These are phyloP conservation scores for Syngnathus acus DNA, from an alignment of 2,797 vertebrate genomes.

Conservation along the genomic window DNA sequence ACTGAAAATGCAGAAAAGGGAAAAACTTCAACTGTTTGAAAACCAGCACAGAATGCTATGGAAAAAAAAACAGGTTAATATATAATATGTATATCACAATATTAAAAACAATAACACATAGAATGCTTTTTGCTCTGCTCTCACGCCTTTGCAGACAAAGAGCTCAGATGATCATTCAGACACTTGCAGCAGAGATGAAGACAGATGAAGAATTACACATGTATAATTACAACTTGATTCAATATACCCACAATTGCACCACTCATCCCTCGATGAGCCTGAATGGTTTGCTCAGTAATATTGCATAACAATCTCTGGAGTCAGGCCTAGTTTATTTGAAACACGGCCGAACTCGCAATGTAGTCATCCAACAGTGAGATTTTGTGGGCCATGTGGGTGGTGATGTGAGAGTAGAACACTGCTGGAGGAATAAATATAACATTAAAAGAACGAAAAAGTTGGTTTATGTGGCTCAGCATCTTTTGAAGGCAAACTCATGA, in stretches of 20 bases:
- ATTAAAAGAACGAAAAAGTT: background rate
- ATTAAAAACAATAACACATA: conserved; percentile 16
- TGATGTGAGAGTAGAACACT: background rate
- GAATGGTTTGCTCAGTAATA: conserved; percentile 26
- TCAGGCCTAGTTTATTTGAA: conserved; percentile 16
- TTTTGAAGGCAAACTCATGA: conserved; percentile 8
- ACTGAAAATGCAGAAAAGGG: no score
- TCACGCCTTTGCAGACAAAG: background rate
- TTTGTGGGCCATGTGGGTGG: background rate
- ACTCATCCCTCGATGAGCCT: conserved; percentile 25
- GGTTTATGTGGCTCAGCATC: conserved; percentile 4
- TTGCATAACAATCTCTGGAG: conserved; percentile 18
- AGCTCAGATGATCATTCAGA: conserved; percentile 19
- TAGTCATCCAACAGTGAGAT: background rate
- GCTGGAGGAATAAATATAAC: conserved; percentile 2
- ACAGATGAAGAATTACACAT: conserved; percentile 26
- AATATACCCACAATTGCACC: conserved; percentile 24
- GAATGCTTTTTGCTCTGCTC: conserved; percentile 7
- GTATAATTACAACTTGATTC: conserved; percentile 13
- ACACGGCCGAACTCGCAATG: background rate
- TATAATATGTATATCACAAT: conserved; percentile 12
- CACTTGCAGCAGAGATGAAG: conserved; percentile 21
- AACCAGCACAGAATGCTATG: no score
- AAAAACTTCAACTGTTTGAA: no score
- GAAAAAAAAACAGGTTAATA: no score